Evolutionary conservation across 1,140 invertebrate species (phyloP), one percentile per base, ranked within the genome.

Genomic region (Drosophila sp.): DNA sequence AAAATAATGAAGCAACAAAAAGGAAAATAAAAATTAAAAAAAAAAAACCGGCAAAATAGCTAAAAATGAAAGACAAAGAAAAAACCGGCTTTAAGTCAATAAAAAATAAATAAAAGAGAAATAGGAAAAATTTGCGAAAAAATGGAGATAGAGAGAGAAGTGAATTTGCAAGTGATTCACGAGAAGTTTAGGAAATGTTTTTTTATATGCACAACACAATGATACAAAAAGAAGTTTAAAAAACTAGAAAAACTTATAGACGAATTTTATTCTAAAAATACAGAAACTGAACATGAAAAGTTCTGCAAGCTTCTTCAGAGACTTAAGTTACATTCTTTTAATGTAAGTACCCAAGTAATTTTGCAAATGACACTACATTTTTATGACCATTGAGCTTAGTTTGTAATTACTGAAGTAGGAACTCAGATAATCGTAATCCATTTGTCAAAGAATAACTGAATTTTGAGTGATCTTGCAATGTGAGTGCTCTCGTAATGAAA

Each of bases 1-100:
- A 78, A 72, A 61, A 57, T 60, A 66, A 40, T 57, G 41, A 72
- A 70, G 68, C 67, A 65, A 32, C 44, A 10, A 23, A 35, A 50
- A 27, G 23, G 10, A 50, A 50, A 23, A 47, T 23, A 23, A 47
- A 2, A 47, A 47, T 44, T 17, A 17, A 38, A 77, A 61, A 83
- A 83, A 56, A 76, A 74, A 77, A 87, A 79, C 76, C 83, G 84
- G 83, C 83, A 70, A 86, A 86, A 86, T 86, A 80, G 75, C 63
- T 76, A 62, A 67, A 84, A 80, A 71, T 33, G 40, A 80, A 79
- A 75, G 80, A 89, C 83, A 87, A 87, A 87, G 84, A 78, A 80
- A 79, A 84, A 87, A 89, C 84, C 80, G 84, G 84, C 84, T 89
- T 61, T 50, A 82, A 72, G 61, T 47, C 70, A 76, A 60, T 60